Conservation (phyloP, 2,113 vertebrate species). For the Gnathonemus echidnorhynchus region DNA sequence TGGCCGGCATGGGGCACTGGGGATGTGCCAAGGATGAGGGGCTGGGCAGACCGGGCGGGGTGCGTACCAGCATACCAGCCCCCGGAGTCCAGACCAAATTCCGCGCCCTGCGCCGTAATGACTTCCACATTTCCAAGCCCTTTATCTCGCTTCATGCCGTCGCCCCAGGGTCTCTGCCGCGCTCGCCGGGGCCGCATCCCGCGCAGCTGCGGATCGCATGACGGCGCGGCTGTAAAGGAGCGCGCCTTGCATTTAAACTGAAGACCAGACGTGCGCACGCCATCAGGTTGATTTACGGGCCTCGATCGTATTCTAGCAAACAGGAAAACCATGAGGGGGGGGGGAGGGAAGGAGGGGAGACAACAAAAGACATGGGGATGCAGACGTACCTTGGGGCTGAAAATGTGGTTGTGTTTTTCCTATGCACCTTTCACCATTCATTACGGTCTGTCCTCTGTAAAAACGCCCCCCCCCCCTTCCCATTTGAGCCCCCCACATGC, state of each 20-base stretch:
- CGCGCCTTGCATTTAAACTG: background rate
- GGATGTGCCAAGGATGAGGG: background rate
- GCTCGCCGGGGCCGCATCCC: background rate
- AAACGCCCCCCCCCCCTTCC: background rate
- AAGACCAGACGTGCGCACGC: background rate
- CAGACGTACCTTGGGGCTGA: background rate
- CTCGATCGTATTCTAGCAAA: background rate
- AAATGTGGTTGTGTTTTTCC: background rate
- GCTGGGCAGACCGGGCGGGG: background rate
- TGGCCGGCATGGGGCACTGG: background rate
- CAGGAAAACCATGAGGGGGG: background rate
- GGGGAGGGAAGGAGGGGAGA: too few relatives aligned
- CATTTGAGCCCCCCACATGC: background rate
- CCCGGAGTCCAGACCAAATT: conserved; percentile 44
- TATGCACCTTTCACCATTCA: background rate
- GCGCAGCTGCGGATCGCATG: conserved; percentile 9
- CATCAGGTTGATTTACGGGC: background rate
- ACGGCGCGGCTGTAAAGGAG: background rate
- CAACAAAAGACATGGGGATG: background rate
- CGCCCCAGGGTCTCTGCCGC: background rate
- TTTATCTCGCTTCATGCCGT: conserved; percentile 30
- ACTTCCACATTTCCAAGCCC: conserved; percentile 55
- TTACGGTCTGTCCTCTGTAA: background rate
- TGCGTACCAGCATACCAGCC: conserved; percentile 6
- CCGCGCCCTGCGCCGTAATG: conserved; percentile 49